phyloP scores from a whole-genome alignment of 1,140 invertebrate genomes.

The Magallana angulata region DNA sequence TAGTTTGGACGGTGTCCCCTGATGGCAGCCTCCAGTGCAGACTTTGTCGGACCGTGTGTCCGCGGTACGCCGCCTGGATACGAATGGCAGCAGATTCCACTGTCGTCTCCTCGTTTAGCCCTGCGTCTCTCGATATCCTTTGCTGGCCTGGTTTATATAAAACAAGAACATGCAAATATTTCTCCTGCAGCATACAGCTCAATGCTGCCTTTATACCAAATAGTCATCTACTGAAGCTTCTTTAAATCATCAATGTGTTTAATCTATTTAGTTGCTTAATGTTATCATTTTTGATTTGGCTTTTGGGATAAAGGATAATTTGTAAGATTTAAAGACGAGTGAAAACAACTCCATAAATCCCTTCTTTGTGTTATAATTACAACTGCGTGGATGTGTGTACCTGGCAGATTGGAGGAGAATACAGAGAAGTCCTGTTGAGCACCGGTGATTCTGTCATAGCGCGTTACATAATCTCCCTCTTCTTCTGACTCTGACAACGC shows the following conservation, averaged over 20 bases:
- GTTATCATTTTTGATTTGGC: too few species aligned
- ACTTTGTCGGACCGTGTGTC: slow-evolving; percentile 66
- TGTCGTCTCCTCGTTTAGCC: slow-evolving; percentile 43
- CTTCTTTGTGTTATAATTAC: neutral
- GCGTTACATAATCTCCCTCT: slow-evolving; percentile 59
- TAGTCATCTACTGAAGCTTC: too few species aligned
- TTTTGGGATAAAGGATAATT: too few species aligned
- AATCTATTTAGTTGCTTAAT: too few species aligned
- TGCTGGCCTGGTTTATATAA: slow-evolving; percentile 39
- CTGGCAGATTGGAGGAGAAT: slow-evolving; percentile 72
- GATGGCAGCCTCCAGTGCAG: slow-evolving; percentile 57
- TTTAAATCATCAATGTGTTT: too few species aligned
- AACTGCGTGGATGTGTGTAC: slow-evolving; percentile 44
- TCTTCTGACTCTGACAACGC: slow-evolving; percentile 46
- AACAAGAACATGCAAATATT: neutral
- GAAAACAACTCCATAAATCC: neutral
- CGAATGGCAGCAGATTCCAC: slow-evolving; percentile 64
- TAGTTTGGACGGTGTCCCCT: slow-evolving; percentile 45
- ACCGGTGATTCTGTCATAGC: slow-evolving; percentile 72
- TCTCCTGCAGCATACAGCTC: too few species aligned
- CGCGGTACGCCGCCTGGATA: slow-evolving; percentile 71
- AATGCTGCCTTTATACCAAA: too few species aligned
- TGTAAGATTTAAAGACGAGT: too few species aligned
- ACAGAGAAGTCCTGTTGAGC: slow-evolving; percentile 65
- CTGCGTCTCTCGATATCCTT: slow-evolving; percentile 42